phyloP scores from a whole-genome alignment of 2,888 invertebrate genomes.

The Leucophenga montana region DNA sequence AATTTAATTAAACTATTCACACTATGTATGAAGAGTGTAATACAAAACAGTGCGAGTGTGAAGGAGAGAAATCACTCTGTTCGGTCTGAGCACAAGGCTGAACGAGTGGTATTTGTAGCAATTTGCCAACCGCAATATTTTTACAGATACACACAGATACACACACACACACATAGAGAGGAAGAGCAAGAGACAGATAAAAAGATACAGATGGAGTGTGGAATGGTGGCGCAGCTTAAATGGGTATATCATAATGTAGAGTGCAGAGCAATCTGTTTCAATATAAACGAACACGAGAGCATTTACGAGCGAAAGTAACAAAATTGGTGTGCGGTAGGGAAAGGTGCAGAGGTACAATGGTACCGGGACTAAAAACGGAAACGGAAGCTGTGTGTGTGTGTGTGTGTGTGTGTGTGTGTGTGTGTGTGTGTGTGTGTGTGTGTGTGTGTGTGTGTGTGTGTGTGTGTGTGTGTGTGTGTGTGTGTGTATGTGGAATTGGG shows the following conservation, averaged over 20 bases:
- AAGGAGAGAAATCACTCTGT: too few relatives aligned
- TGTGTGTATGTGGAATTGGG: neutral
- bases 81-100: too few relatives aligned
- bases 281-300: conserved; percentile 68
- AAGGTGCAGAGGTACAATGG: neutral
- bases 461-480: conserved; percentile 1
- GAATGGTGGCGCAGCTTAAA: conserved; percentile 8
- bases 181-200: neutral
- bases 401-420: conserved; percentile 18
- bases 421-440: neutral
- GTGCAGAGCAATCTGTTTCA: conserved; percentile 71
- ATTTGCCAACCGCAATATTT: conserved; percentile 67
- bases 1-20: too few relatives aligned
- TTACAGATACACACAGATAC: neutral
- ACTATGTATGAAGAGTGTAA: too few relatives aligned
- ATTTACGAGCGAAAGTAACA: conserved; percentile 58
- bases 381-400: neutral
- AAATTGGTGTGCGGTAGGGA: conserved; percentile 11
- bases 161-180: too few relatives aligned
- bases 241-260: conserved; percentile 37
- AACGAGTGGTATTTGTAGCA: conserved; percentile 68
- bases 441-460: conserved; percentile 17
- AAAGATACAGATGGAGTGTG: conserved; percentile 6
- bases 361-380: neutral
- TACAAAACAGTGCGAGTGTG: too few relatives aligned